Percentiles rank a stretch among this genome's conserved stretches.
Conservation (phyloP, 2,113 vertebrate genomes). For the Rhinopomastus cyanomelas region DNA sequence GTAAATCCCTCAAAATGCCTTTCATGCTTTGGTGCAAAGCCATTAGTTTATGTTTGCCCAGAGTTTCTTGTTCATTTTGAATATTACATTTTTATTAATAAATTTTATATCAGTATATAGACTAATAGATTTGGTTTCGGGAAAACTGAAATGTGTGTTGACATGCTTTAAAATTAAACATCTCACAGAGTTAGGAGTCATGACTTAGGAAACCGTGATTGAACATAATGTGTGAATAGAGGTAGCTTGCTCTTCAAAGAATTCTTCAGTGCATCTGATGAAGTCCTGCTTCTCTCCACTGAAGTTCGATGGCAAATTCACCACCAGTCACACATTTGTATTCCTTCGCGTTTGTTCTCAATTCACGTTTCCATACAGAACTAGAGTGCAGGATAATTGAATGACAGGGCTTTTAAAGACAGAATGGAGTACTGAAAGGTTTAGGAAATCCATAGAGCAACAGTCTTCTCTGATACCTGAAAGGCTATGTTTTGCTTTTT, state of each 20-base stretch:
- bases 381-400: neutral
- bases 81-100: conserved; percentile 13
- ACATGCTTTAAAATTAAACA: neutral
- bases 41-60: conserved; percentile 20
- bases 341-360: neutral
- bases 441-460: neutral
- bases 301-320: neutral
- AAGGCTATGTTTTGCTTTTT: neutral
- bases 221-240: neutral
- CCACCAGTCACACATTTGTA: neutral
- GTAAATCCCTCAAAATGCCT: conserved; percentile 48
- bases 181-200: neutral
- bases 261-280: neutral
- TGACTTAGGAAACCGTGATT: neutral
- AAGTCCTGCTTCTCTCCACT: neutral
- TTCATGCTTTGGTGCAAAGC: conserved; percentile 56
- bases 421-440: too few species aligned
- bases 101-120: neutral
- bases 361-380: neutral
- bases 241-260: neutral
- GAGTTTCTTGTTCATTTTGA: conserved; percentile 23
- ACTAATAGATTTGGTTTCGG: neutral
- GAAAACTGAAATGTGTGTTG: neutral
- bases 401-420: neutral
- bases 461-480: neutral